Conservation (phyloP, 35 echinoderm and acorn worm genomes). For the Acanthaster planci region DNA sequence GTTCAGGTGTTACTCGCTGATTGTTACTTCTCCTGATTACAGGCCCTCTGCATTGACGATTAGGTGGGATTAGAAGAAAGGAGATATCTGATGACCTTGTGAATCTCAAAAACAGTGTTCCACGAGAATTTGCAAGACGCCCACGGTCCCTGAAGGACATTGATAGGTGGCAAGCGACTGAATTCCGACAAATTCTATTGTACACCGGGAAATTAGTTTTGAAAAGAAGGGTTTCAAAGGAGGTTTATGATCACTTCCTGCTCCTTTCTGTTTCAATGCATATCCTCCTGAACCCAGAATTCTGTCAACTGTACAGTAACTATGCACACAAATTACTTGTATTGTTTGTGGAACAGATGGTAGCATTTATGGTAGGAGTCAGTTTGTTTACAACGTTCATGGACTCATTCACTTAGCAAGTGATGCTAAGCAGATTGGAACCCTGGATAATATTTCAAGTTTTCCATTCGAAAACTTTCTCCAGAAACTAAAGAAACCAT, state of each 20-base stretch:
- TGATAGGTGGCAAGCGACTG: conserved; percentile 67
- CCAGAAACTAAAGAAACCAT: conserved; percentile 49
- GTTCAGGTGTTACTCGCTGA: conserved; percentile 61
- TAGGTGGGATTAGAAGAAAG: conserved; percentile 7
- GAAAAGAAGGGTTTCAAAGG: conserved; percentile 21
- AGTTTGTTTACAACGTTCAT: conserved; percentile 71
- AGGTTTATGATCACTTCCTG: conserved; percentile 53
- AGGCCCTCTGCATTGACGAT: conserved; percentile 43
- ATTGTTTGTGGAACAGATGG: conserved; percentile 45
- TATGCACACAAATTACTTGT: conserved; percentile 25
- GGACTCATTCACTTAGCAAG: conserved; percentile 59
- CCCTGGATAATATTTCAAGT: conserved; percentile 56
- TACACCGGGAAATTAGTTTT: conserved; percentile 65
- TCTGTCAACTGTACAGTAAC: conserved; percentile 33
- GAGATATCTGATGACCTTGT: conserved; percentile 50
- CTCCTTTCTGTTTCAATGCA: conserved; percentile 47
- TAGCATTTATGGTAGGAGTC: conserved; percentile 44
- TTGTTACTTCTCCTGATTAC: conserved; percentile 60
- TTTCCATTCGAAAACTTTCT: conserved; percentile 82
- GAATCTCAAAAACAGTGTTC: conserved; percentile 42
- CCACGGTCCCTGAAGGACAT: conserved; percentile 52
- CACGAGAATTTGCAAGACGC: conserved; percentile 64
- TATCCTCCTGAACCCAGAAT: conserved; percentile 63
- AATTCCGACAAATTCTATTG: conserved; percentile 63
- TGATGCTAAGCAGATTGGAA: conserved; percentile 49